These are phyloP conservation scores for Pararge aegeria DNA, from an alignment of 1,140 invertebrate species.

Conservation along the genomic window DNA sequence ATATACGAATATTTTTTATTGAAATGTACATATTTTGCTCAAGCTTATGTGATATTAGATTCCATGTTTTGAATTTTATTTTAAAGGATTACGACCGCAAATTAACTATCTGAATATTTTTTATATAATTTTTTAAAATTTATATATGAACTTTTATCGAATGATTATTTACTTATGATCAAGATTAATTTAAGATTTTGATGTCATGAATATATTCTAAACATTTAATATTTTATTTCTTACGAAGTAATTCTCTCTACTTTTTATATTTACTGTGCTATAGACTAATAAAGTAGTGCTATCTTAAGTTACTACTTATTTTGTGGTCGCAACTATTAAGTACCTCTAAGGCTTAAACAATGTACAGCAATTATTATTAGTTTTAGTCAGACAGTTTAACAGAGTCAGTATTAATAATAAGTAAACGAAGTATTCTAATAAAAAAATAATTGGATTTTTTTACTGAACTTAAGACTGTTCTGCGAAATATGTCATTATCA, in stretches of 20 bases:
- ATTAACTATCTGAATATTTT: no score
- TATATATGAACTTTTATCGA: no score
- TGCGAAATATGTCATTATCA: not conserved
- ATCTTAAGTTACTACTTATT: not conserved
- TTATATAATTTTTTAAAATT: no score
- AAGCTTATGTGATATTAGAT: no score
- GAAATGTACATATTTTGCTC: not conserved
- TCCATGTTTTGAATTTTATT: no score
- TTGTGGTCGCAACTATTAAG: not conserved
- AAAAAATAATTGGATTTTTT: not conserved
- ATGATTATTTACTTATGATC: no score
- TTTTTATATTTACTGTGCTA: not conserved
- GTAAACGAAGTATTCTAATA: no score
- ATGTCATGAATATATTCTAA: no score
- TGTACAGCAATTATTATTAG: not conserved
- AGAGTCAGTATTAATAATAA: no score
- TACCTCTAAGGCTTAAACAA: not conserved
- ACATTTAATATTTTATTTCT: not conserved
- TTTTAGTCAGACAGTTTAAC: no score
- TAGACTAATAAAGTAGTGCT: not conserved
- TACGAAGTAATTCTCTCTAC: constrained; percentile 1
- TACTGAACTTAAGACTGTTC: not conserved
- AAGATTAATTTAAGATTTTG: no score
- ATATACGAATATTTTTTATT: not conserved
- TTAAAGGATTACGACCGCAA: no score